Evolutionary conservation across 2,113 vertebrate species (phyloP).

Genomic region (Lagopus leucura): DNA sequence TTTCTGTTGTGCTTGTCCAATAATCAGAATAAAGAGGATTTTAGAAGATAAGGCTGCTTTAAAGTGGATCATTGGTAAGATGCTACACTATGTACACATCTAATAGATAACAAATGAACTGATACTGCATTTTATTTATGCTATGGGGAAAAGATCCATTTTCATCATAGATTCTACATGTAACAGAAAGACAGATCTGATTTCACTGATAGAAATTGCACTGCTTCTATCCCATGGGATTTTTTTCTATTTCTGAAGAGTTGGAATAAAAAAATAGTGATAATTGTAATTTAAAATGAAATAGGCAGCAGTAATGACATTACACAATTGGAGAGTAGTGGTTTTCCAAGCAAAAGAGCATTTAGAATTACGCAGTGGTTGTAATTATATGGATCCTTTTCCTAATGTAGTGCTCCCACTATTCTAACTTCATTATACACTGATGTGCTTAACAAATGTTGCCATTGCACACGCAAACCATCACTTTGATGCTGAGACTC

Average conservation of each 20-base stretch:
- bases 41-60: slow-evolving; percentile 1
- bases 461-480: not conserved
- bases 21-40: slow-evolving; percentile 50
- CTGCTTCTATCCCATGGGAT: not conserved
- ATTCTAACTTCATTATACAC: not conserved
- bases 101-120: not conserved
- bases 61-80: not conserved
- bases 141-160: not conserved
- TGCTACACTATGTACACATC: not conserved
- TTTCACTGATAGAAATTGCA: not conserved
- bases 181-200: not conserved
- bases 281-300: not conserved
- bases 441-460: not conserved
- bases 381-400: not conserved
- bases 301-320: not conserved
- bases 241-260: not conserved
- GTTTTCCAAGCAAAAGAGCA: not conserved
- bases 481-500: not conserved
- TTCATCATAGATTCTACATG: not conserved
- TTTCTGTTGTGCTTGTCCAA: not conserved
- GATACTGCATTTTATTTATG: not conserved
- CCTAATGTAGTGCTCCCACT: rapidly evolving
- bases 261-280: not conserved
- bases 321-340: not conserved
- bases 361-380: not conserved